Evolutionary conservation across 2,888 invertebrate genomes (phyloP), one percentile per base, ranked within the genome.

Genomic region (Caenorhabditis afra): DNA sequence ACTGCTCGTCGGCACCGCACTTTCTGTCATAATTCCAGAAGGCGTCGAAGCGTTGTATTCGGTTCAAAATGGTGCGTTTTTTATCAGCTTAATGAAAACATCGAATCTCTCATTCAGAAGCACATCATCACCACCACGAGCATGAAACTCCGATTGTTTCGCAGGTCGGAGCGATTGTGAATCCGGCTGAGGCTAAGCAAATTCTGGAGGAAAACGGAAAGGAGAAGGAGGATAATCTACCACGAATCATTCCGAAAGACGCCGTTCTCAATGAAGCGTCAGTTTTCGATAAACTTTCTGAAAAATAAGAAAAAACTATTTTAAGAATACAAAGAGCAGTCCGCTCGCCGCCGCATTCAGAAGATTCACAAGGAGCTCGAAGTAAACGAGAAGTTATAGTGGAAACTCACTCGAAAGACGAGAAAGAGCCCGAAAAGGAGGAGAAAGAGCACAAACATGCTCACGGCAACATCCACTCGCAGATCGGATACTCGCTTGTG

Each of bases 11-110:
- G 99, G 99, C 1, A 98, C 99, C 35, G 97, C 99, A 0, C 91
- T 99, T 39, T 95, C 96, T 5, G 98, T 99, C 0, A 99, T 99
- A 67, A 97, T 99, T 86, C 99, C 99, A 0, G 99, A 99, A 92
- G 99, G 99, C 7, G 95, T 99, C n/a, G 93, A 96, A 75, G 86
- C 91, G 1, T 80, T 91, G n/a, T 91, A 91, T 61, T 67, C 74
- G 7, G 81, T 79, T 22, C 80, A 85, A 23, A 59, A 59, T 49
- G 82, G 82, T 76, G 39, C 14, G 41, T 58, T 64, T 70, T 52
- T 11, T 1, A 3, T 70, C 29, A 29, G 7, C n/a, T n/a, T n/a
- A 29, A 29, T 29, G 4, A 12, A 35, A 37, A 64, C 1, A 50
- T 35, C 12, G 8, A 14, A 52, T 4, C n/a, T 14, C 4, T 52